A percentile compares a stretch with the other conserved stretches of the same genome.
Evolutionary conservation across 1,140 invertebrate genomes (phyloP).

Genomic region (Scaptomyza montana): DNA sequence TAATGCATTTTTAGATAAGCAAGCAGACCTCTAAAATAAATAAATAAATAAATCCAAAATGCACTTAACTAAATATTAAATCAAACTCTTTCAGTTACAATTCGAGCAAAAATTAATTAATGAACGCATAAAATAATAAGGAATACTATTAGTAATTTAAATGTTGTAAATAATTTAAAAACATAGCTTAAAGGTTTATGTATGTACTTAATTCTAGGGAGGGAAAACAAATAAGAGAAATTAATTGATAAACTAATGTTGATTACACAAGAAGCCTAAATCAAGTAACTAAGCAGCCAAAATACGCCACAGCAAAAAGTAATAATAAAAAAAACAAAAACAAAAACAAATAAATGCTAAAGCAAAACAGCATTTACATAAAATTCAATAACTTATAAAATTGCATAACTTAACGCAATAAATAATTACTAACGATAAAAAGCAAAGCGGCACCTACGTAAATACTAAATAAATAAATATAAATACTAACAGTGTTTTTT

Average conservation of each 20-base stretch:
- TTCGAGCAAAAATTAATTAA: conserved; percentile 7
- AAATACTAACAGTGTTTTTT: conserved; percentile 11
- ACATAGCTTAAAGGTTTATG: conserved; percentile 59
- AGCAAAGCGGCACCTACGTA: conserved; percentile 37
- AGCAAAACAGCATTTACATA: conserved; percentile 7
- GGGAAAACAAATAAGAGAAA: background rate
- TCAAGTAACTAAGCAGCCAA: conserved; percentile 57
- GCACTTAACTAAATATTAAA: conserved; percentile 35
- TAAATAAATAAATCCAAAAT: conserved; percentile 26
- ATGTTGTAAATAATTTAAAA: conserved; percentile 73
- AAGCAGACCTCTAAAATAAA: conserved; percentile 11
- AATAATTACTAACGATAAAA: conserved; percentile 7
- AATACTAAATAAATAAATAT: conserved; percentile 26
- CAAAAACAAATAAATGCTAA: conserved; percentile 20
- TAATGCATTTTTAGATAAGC: background rate
- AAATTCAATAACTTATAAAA: conserved; percentile 24
- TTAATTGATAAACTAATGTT: conserved; percentile 22
- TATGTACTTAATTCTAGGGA: conserved; percentile 63
- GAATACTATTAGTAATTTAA: conserved; percentile 73
- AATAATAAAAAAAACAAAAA: conserved; percentile 27
- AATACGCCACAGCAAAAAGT: conserved; percentile 43
- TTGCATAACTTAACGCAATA: conserved; percentile 14
- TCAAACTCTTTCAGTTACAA: background rate
- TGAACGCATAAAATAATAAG: conserved; percentile 8
- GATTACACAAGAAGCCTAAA: conserved; percentile 54